Evolutionary conservation across 2,797 vertebrate species (phyloP).

Genomic region (Artibeus lituratus): DNA sequence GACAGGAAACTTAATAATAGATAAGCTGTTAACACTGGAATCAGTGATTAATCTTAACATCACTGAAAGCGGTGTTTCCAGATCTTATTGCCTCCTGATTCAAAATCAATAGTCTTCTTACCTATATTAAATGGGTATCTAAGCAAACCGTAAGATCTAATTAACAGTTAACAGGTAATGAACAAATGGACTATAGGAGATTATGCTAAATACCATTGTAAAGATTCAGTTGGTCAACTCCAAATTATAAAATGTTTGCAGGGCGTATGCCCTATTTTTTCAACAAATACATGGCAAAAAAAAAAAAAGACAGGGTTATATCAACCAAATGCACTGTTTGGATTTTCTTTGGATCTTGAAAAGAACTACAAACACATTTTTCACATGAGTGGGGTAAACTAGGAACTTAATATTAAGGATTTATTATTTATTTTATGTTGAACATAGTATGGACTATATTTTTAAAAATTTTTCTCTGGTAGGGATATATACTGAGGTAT

Average conservation of each 20-base stretch:
- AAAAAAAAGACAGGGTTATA: not conserved
- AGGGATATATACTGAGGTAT: not conserved
- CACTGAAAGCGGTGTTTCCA: not conserved
- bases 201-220: not conserved
- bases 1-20: not conserved
- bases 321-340: not conserved
- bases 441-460: not conserved
- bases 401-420: not conserved
- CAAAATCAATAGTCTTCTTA: not conserved
- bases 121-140: not conserved
- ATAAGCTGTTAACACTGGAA: not conserved
- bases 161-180: not conserved
- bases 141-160: not conserved
- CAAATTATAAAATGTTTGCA: not conserved
- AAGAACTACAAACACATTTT: not conserved
- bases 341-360: not conserved
- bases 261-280: not conserved
- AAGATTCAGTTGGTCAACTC: not conserved
- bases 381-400: not conserved
- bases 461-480: not conserved
- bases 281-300: not conserved
- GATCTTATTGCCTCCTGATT: not conserved
- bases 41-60: not conserved
- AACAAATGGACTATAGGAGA: not conserved
- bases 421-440: not conserved